These are phyloP conservation scores for Ciconia maguari DNA, from an alignment of 2,113 vertebrate species.

Conservation along the genomic window DNA sequence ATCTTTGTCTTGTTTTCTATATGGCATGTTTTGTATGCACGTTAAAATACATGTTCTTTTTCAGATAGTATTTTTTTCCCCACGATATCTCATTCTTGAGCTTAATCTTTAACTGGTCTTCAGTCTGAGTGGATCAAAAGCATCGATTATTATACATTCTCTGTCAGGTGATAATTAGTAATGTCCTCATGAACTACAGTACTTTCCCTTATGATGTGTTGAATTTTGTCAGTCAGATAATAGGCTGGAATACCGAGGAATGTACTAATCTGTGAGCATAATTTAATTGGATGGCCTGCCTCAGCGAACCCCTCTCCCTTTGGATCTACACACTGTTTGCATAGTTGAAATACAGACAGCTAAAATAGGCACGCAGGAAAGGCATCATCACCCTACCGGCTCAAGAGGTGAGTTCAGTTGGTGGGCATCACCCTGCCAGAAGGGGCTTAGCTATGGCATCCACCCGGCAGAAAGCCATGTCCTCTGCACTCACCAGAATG, in stretches of 20 bases:
- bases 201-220: not conserved
- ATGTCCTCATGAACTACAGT: not conserved
- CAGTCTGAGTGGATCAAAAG: not conserved
- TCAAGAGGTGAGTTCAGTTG: not conserved
- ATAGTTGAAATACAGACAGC: not conserved
- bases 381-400: not conserved
- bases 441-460: not conserved
- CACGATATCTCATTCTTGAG: not conserved
- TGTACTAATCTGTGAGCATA: not conserved
- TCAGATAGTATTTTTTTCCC: not conserved
- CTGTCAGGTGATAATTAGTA: not conserved
- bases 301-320: not conserved
- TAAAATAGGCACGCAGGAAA: not conserved
- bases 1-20: not conserved
- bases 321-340: not conserved
- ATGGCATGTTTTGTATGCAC: not conserved
- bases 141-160: not conserved
- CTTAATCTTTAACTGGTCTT: not conserved
- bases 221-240: not conserved
- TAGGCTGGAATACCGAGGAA: not conserved
- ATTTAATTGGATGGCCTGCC: not conserved
- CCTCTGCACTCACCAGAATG: not conserved
- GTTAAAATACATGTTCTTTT: not conserved
- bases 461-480: too few species aligned
- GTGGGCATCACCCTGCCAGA: not conserved